Base-by-base conservation (phyloP, 2,797 vertebrate species). In the Halcyon chelicuti region DNA sequence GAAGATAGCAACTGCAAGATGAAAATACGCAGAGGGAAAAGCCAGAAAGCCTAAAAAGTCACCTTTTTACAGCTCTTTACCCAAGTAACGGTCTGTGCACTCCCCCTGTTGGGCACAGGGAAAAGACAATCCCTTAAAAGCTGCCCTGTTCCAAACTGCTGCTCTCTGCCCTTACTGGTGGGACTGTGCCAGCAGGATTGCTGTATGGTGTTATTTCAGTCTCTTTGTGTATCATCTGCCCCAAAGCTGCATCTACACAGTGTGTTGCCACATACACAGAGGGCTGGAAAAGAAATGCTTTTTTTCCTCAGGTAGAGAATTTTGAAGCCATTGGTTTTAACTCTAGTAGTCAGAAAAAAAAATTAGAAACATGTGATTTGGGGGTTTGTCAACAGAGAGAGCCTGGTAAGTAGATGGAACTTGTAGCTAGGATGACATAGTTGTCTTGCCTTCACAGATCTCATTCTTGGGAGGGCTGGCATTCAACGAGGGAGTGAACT, bases 401-500 rank as follows among this genome's bases (percentile, higher is more conserved):
- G 33, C n/a, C 31, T 89, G 91, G 57, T 85, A 71, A 86, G 81
- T 46, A 62, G 77, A 20, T 70, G 73, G n/a, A 39, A 79, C 20
- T 89, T 67, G 33, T 26, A 57, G 62, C 29, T 68, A 52, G 29
- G 68, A n/a, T 96, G 82, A 98, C 52, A 5, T 12, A 18, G 63
- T 62, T 95, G 13, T n/a, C 51, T 94, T 96, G 95, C 83, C 68
- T 94, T 61, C 33, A 37, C 97, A 99, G 99, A 99, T 99, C 97
- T 99, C 99, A 39, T 99, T 99, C 98, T 98, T 99, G n/a, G 98
- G 98, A 86, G 99, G 99, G 83, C 97, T 99, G 96, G 95, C 98
- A 47, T 98, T 99, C 93, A 99, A 99, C 63, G 99, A 99, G 98
- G 99, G 98, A 67, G 98, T 99, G 95, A 99, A 99, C 98, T 99